Evolutionary conservation across 2,113 vertebrate genomes (phyloP), one percentile per base, ranked within the genome.

Genomic region (Lanius collurio): DNA sequence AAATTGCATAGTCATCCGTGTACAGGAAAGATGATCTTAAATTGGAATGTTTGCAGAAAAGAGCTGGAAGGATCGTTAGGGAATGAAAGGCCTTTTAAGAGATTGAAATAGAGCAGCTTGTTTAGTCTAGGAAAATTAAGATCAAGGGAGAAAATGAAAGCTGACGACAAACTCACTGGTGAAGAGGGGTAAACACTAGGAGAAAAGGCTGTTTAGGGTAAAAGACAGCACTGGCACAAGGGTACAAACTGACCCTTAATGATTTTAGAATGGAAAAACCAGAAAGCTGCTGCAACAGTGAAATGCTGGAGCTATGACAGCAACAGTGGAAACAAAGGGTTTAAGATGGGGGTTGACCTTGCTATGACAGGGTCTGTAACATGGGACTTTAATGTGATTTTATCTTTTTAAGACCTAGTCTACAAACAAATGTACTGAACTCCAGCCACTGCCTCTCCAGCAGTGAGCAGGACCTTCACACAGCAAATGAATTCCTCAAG

Each of bases 51-150:
- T 80, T 95, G 64, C 79, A 90, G 50, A 81, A 90, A 83, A 81
- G 59, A 81, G 76, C 11, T 93, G 73, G n/a, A 69, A 77, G 63
- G 23, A 76, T 93, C 5, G 4, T 57, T 77, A 90, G 16, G 39
- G 79, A 90, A 74, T 62, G 59, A 86, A 92, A 91, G 42, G 35
- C 28, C 27, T 92, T 90, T 87, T 55, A 80, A 69, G 64, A 95
- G 63, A 62, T 88, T 88, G 81, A 83, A 96, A 83, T 33, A 83
- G 46, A 83, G 59, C 24, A 73, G 70, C 62, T 85, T 96, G 92
- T 94, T 97, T 88, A 96, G 92, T 90, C 88, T 95, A 92, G 35
- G 11, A 88, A 90, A 88, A 86, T 47, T 49, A 83, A 74, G 52
- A 94, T 59, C 0, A 6, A 91, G 62, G 37, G 69, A 83, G 44